Evolutionary conservation across 1,140 invertebrate species (phyloP).

Genomic region (Nasonia vitripennis): DNA sequence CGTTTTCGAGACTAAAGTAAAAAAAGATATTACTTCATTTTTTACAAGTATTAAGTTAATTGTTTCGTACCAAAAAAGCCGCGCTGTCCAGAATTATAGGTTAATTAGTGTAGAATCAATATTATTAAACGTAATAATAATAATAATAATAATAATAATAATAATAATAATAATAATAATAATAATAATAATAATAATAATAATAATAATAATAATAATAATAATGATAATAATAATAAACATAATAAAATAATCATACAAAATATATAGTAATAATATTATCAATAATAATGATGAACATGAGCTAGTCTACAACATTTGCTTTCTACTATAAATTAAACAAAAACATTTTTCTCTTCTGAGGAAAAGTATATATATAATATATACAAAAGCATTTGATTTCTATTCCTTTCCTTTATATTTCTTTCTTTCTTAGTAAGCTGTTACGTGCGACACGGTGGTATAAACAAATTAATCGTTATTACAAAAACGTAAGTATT

Average conservation of each 20-base stretch:
- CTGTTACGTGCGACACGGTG: not conserved
- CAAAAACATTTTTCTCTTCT: slow-evolving; percentile 63
- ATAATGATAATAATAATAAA: slow-evolving; percentile 60
- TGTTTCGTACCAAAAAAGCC: not conserved
- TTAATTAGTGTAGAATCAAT: slow-evolving; percentile 48
- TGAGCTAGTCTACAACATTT: slow-evolving; percentile 68
- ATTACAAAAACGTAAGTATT: not conserved
- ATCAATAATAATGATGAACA: slow-evolving; percentile 63
- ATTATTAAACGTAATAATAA: slow-evolving; percentile 51
- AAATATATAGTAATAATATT: slow-evolving; percentile 57
- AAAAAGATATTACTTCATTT: not conserved
- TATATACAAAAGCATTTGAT: slow-evolving; percentile 69
- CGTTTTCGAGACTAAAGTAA: not conserved
- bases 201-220: slow-evolving; percentile 52
- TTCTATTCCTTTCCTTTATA: slow-evolving; percentile 50
- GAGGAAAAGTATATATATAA: slow-evolving; percentile 64
- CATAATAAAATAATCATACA: slow-evolving; percentile 52
- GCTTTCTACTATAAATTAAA: slow-evolving; percentile 68
- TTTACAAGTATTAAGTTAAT: not conserved
- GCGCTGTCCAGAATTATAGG: not conserved
- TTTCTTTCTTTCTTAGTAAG: not conserved
- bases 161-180: slow-evolving; percentile 58
- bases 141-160: slow-evolving; percentile 58
- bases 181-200: slow-evolving; percentile 58
- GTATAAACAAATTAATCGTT: not conserved